phyloP scores from a whole-genome alignment of 2,888 invertebrate genomes.

The Philonicus albiceps region DNA sequence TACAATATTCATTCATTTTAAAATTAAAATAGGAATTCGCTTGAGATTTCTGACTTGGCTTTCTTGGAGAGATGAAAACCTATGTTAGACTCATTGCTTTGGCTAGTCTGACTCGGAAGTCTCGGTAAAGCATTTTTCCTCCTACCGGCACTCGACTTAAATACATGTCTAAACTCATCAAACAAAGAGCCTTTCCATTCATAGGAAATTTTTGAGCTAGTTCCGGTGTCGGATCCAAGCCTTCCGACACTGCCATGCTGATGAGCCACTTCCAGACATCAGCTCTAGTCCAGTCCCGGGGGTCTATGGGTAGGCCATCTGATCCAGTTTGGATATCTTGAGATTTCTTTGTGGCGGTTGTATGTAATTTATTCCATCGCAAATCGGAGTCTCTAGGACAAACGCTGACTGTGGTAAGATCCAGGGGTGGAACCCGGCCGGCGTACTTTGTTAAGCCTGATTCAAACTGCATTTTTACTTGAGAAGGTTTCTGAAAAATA shows the following conservation, averaged over 20 bases:
- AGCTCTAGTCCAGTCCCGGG: slow-evolving; percentile 74
- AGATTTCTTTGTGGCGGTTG: slow-evolving; percentile 49
- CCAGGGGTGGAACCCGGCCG: slow-evolving; percentile 61
- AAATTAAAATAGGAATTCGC: slow-evolving; percentile 25
- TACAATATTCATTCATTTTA: not conserved
- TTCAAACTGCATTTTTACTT: slow-evolving; percentile 59
- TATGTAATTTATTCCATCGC: slow-evolving; percentile 51
- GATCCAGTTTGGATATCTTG: slow-evolving; percentile 53
- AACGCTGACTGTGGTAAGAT: slow-evolving; percentile 59
- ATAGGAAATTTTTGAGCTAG: slow-evolving; percentile 71
- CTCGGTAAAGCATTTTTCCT: slow-evolving; percentile 75
- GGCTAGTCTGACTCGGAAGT: slow-evolving; percentile 73
- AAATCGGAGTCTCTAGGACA: slow-evolving; percentile 56
- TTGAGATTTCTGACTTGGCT: not conserved
- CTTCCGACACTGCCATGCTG: slow-evolving; percentile 67
- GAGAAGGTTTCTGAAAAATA: slow-evolving; percentile 31
- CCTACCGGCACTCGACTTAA: slow-evolving; percentile 73
- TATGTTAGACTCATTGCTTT: slow-evolving; percentile 70
- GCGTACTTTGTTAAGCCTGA: slow-evolving; percentile 60
- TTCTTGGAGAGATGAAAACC: not conserved
- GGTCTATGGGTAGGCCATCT: slow-evolving; percentile 68
- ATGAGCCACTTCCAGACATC: slow-evolving; percentile 75
- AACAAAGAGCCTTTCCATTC: slow-evolving; percentile 82
- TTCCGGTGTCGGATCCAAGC: slow-evolving; percentile 60
- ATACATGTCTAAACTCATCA: slow-evolving; percentile 82